phyloP scores from a whole-genome alignment of 2,888 invertebrate species.

The Cantharis lateralis region DNA sequence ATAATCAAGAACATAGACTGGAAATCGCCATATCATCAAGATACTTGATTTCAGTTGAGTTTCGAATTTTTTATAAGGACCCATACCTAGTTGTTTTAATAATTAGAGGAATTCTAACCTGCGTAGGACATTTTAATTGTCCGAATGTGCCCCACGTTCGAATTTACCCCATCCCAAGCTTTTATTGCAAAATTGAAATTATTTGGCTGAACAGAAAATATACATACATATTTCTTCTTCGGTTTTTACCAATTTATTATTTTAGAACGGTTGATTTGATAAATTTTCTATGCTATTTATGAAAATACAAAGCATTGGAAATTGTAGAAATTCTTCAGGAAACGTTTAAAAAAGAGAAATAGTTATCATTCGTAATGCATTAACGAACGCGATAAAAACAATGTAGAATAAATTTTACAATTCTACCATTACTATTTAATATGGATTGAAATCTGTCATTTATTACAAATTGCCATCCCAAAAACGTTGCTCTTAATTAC shows the following conservation, averaged over 20 bases:
- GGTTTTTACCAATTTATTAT: background rate
- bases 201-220: background rate
- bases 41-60: background rate
- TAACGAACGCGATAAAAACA: background rate
- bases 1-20: no score
- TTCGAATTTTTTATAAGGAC: background rate
- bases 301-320: background rate
- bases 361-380: background rate
- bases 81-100: no score
- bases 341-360: background rate
- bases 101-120: background rate
- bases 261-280: background rate
- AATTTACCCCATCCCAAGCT: no score
- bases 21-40: background rate
- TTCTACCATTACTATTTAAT: background rate
- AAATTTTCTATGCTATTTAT: background rate
- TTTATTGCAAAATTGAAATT: background rate
- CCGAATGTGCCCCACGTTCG: background rate
- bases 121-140: background rate
- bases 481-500: conserved; percentile 44
- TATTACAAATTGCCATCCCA: conserved; percentile 27
- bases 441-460: conserved; percentile 15
- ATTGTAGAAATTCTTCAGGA: background rate
- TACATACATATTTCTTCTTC: background rate
- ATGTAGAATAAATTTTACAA: background rate